Conservation (phyloP, 1,140 invertebrate species). For the Aporrectodea caliginosa region DNA sequence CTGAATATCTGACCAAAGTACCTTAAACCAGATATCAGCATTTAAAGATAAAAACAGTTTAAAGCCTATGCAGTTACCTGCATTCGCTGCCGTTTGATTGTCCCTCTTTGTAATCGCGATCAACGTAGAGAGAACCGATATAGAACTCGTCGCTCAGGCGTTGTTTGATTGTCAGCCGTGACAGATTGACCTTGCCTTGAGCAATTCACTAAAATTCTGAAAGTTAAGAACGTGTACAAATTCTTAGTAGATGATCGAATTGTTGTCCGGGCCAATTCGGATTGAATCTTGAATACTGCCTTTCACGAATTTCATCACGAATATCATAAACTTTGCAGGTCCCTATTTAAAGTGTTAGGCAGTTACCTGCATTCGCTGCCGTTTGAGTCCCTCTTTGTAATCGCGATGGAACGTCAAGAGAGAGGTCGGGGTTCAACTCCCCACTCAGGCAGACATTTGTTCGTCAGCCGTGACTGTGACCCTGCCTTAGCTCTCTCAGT, state of each 20-base stretch:
- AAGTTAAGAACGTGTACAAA: conserved; percentile 1
- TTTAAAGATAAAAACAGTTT: too few relatives aligned
- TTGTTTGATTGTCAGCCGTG: conserved; percentile 78
- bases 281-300: too few relatives aligned
- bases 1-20: too few relatives aligned
- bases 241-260: neutral
- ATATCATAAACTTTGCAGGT: too few relatives aligned
- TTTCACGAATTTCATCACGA: too few relatives aligned
- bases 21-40: too few relatives aligned
- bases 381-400: conserved; percentile 71
- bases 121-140: conserved; percentile 82
- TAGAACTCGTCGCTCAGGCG: conserved; percentile 80
- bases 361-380: conserved; percentile 75
- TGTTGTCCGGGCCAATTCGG: neutral
- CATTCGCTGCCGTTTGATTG: conserved; percentile 78
- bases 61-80: too few relatives aligned
- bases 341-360: too few relatives aligned
- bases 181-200: conserved; percentile 70
- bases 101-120: conserved; percentile 75
- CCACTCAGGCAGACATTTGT: conserved; percentile 78
- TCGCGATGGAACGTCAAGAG: conserved; percentile 85
- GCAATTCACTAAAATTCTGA: conserved; percentile 44
- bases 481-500: conserved; percentile 54
- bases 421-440: conserved; percentile 80
- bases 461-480: conserved; percentile 79